Conservation (phyloP, 1,140 invertebrate species). For the Amyelois transitella region DNA sequence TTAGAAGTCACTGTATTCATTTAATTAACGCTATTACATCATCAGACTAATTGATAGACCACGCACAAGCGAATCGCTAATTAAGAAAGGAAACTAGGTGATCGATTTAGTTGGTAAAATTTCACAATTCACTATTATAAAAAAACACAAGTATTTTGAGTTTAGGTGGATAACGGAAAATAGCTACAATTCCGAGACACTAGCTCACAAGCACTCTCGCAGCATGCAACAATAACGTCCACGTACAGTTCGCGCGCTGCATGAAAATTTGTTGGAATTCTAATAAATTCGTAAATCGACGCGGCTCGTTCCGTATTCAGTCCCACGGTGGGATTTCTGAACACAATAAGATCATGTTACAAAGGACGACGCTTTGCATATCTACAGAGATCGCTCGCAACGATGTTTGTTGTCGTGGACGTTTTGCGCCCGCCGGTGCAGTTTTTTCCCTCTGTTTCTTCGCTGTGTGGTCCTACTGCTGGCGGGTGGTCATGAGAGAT, state of each 20-base stretch:
- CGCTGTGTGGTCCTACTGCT: slow-evolving; percentile 3
- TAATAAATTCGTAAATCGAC: slow-evolving; percentile 71
- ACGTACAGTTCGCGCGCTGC: slow-evolving; percentile 32
- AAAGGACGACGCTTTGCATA: slow-evolving; percentile 55
- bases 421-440: slow-evolving; percentile 31
- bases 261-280: slow-evolving; percentile 55
- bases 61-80: neutral
- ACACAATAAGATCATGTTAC: slow-evolving; percentile 66
- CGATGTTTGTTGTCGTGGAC: slow-evolving; percentile 34
- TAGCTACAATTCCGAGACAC: neutral
- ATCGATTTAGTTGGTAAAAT: too few species aligned
- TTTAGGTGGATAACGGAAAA: neutral
- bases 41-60: neutral
- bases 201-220: neutral
- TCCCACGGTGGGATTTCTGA: slow-evolving; percentile 38
- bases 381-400: slow-evolving; percentile 33
- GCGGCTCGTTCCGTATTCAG: slow-evolving; percentile 60
- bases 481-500: too few species aligned
- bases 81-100: too few species aligned
- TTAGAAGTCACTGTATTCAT: neutral
- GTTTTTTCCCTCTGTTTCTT: slow-evolving; percentile 34
- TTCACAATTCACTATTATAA: too few species aligned
- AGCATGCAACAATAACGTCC: slow-evolving; percentile 39
- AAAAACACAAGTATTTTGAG: too few species aligned
- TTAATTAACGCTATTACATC: neutral